Evolutionary conservation across 2,113 vertebrate genomes (phyloP).

Genomic region (Dicerorhinus sumatrensis): DNA sequence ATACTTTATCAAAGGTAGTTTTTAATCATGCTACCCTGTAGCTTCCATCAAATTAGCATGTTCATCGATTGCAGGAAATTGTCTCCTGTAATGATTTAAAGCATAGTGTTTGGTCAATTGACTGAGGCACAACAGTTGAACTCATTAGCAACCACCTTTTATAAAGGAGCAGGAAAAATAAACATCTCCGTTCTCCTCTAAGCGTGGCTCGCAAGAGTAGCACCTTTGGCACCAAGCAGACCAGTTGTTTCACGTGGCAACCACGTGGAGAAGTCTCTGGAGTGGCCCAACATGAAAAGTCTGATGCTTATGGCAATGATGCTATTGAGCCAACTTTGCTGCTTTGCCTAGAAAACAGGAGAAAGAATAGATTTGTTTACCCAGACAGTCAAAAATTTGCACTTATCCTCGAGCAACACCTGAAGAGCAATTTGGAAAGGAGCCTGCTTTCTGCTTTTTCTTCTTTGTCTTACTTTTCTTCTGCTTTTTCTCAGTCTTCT

Average conservation of each 20-base stretch:
- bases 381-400: background rate
- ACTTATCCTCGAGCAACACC: constrained; percentile 67
- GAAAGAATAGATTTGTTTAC: constrained; percentile 6
- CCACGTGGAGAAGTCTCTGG: background rate
- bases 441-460: constrained; percentile 70
- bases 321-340: constrained; percentile 61
- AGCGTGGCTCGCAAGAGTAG: constrained; percentile 21
- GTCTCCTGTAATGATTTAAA: background rate
- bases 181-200: background rate
- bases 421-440: constrained; percentile 64
- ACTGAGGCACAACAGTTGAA: background rate
- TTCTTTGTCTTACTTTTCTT: constrained; percentile 88
- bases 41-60: background rate
- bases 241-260: background rate
- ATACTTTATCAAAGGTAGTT: background rate
- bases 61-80: background rate
- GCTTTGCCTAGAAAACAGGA: background rate
- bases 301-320: background rate
- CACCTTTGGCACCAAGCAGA: background rate
- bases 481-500: constrained; percentile 87
- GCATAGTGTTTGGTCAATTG: background rate
- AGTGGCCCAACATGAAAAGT: constrained; percentile 12
- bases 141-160: background rate
- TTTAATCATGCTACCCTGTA: background rate
- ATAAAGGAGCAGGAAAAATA: background rate